These are phyloP conservation scores for Hetaerina titia DNA, from an alignment of 2,888 invertebrate species.

Conservation along the genomic window DNA sequence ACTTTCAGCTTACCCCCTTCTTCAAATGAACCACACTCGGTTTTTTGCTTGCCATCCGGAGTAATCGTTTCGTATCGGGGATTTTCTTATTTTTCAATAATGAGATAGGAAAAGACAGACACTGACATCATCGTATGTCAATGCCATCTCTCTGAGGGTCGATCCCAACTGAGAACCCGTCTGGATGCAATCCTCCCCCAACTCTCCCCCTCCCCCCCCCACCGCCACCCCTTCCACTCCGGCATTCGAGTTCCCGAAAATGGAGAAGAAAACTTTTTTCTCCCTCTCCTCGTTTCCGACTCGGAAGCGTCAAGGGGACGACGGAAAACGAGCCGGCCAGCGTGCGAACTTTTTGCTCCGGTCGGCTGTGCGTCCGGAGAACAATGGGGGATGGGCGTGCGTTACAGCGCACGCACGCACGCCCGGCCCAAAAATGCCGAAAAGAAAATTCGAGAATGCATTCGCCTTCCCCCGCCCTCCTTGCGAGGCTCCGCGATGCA, in stretches of 20 bases:
- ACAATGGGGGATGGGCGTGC: neutral
- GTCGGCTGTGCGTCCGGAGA: neutral
- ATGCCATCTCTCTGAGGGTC: conserved; percentile 17
- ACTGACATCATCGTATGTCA: conserved; percentile 1
- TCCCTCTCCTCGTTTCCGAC: neutral
- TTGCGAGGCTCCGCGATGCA: neutral
- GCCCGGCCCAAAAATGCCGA: neutral
- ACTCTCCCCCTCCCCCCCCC: too few species aligned
- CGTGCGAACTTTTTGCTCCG: neutral
- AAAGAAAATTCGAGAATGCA: too few species aligned
- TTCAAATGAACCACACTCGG: neutral
- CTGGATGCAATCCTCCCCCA: neutral
- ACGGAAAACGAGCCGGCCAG: neutral
- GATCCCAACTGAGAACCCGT: neutral
- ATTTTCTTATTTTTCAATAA: neutral
- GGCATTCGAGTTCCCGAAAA: conserved; percentile 24
- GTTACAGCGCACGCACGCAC: neutral
- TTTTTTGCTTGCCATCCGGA: neutral
- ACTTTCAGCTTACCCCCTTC: neutral
- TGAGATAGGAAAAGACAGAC: neutral
- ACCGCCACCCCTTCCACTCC: neutral
- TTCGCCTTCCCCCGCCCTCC: neutral
- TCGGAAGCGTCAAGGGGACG: conserved; percentile 5
- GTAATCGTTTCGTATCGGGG: neutral
- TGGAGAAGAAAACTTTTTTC: neutral